Base-by-base conservation (phyloP, 2,888 invertebrate genomes). In the Amphipyra tragopoginis region DNA sequence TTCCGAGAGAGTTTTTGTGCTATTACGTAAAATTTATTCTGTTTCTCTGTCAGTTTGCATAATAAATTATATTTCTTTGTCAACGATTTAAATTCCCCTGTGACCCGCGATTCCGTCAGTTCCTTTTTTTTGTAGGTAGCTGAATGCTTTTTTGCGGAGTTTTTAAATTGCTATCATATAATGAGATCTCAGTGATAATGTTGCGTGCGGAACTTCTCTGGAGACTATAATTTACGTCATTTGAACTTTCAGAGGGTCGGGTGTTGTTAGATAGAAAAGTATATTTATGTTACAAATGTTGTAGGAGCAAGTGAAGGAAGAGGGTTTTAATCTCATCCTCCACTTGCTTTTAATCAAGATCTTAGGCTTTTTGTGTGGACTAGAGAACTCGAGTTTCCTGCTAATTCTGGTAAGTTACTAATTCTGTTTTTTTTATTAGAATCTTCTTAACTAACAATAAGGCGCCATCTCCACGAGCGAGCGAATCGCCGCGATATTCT, bases 91-190 rank as follows among this genome's bases (percentile, higher is more conserved):
- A 50, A 26, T 21, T 49, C 61, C 42, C 33, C 21, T 14, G 54
- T 10, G 53, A 34, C 10, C 14, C 5, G 21, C 9, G 47, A 26
- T 58, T 50, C 26, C 44, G 49, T 47, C 39, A 36, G 44, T 53
- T 57, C 26, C 43, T 10, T 39, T 43, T 51, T 65, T 69, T 67
- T 51, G 42, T 48, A 26, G 8, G 21, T 38, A 11, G 40, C 10
- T 10, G 51, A 21, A 39, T 36, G 44, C 54, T 53, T 55, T 48
- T 62, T 51, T 33, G 36, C 21, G 7, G 48, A 43, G 44, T 55
- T 62, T 63, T 39, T 11, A 49, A 56, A 73, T 67, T 36, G 42
- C 36, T 69, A 65, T 69, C 65, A 14, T 51, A 21, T 65, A 54
- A 62, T 75, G 49, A 64, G 61, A 63, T 68, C 50, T 43, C 13